These are phyloP conservation scores for Stichopus horrens DNA, from an alignment of 53 echinoderm and acorn worm genomes.

Conservation along the genomic window DNA sequence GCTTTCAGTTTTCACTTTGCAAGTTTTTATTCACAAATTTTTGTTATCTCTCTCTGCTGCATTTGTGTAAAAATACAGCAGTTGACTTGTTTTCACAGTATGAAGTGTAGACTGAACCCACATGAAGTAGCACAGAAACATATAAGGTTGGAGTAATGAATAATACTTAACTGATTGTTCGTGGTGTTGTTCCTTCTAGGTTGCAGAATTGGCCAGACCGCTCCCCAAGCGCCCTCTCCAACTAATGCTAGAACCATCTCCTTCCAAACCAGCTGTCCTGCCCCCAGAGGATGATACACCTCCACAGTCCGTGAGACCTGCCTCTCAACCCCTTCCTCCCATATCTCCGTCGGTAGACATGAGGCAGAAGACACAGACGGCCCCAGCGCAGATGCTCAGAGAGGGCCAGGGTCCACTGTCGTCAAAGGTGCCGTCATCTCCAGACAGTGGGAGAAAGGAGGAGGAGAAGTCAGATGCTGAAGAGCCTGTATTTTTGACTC, in stretches of 20 bases:
- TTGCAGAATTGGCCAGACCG: constrained; percentile 78
- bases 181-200: constrained; percentile 42
- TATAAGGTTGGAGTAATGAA: not conserved
- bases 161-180: not conserved
- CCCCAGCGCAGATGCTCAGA: not conserved
- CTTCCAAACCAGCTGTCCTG: constrained; percentile 42
- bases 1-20: too few species aligned
- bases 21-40: too few species aligned
- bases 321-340: constrained; percentile 79
- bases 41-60: too few species aligned
- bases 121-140: not conserved
- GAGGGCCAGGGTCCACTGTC: not conserved
- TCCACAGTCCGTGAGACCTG: constrained; percentile 28
- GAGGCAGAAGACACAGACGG: not conserved
- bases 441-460: constrained; percentile 52
- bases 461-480: constrained; percentile 47
- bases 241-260: constrained; percentile 74
- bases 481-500: constrained; percentile 92
- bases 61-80: too few species aligned
- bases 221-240: constrained; percentile 85
- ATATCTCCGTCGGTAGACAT: constrained; percentile 38
- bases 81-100: not conserved
- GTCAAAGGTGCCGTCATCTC: constrained; percentile 61
- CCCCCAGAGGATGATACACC: constrained; percentile 47
- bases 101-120: not conserved